phyloP scores from a whole-genome alignment of 1,140 invertebrate species.

The Philaenus spumarius region DNA sequence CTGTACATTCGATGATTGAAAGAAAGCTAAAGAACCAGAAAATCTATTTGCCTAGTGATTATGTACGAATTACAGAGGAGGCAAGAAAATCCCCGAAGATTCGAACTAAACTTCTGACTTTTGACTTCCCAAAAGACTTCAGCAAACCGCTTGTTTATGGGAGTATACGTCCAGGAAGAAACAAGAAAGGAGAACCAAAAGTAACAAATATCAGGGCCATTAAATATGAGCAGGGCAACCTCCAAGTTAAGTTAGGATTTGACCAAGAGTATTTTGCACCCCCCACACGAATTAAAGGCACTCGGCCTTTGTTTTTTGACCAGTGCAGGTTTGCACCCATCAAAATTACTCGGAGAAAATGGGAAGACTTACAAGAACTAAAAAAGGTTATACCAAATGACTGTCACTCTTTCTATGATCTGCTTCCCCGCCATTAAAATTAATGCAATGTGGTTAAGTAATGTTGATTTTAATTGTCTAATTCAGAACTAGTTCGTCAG shows the following conservation, averaged over 20 bases:
- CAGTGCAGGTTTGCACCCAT: background rate
- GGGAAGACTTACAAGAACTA: too few species aligned
- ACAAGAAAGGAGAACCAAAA: background rate
- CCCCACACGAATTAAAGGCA: background rate
- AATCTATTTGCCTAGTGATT: background rate
- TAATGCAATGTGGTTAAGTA: too few species aligned
- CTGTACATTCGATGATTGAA: slow-evolving; percentile 26
- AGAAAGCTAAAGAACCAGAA: slow-evolving; percentile 9
- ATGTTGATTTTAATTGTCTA: too few species aligned
- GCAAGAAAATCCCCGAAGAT: slow-evolving; percentile 17
- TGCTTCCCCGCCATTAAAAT: background rate
- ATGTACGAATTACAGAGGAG: slow-evolving; percentile 8
- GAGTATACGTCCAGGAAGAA: slow-evolving; percentile 17
- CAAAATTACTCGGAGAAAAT: background rate
- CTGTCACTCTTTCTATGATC: background rate
- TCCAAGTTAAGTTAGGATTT: background rate
- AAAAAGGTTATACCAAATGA: background rate
- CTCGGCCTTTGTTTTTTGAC: background rate
- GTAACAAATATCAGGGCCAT: background rate
- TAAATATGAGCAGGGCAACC: background rate
- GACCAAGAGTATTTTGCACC: too few species aligned
- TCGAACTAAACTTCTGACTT: slow-evolving; percentile 18
- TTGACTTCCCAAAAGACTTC: slow-evolving; percentile 14
- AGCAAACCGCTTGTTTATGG: slow-evolving; percentile 4
- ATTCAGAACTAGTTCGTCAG: too few species aligned